Evolutionary conservation across 2,113 vertebrate genomes (phyloP).

Genomic region (Paratilapia polleni): DNA sequence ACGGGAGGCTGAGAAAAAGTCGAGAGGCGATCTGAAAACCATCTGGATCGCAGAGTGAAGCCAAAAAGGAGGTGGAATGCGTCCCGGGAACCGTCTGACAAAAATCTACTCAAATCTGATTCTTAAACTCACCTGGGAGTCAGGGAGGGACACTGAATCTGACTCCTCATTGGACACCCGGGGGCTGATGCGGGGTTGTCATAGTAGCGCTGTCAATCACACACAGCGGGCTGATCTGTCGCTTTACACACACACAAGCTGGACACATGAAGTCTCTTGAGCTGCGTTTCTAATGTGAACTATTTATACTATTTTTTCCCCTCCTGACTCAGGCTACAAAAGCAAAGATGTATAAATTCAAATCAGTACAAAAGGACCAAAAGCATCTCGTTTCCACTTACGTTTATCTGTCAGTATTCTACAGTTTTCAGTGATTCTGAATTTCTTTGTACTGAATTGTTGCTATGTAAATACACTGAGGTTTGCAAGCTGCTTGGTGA

Average conservation of each 20-base stretch:
- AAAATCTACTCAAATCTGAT: conserved; percentile 86
- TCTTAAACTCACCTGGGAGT: conserved; percentile 90
- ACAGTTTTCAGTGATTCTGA: neutral
- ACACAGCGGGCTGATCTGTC: conserved; percentile 83
- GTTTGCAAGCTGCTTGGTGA: neutral
- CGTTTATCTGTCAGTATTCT: neutral
- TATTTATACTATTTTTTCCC: neutral
- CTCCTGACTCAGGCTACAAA: neutral
- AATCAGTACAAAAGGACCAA: neutral
- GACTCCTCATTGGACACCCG: conserved; percentile 92
- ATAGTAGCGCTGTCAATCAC: conserved; percentile 95
- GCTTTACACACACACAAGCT: conserved; percentile 59
- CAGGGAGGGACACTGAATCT: conserved; percentile 87
- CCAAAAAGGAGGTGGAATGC: neutral
- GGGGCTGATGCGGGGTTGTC: conserved; percentile 89
- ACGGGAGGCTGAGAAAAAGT: conserved; percentile 91
- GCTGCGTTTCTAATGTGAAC: neutral
- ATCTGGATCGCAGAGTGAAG: conserved; percentile 81
- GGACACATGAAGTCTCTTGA: neutral
- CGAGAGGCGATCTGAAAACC: conserved; percentile 96
- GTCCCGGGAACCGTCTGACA: conserved; percentile 4
- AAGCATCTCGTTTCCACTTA: neutral
- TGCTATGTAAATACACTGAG: neutral
- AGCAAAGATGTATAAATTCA: neutral
- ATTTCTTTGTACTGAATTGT: neutral